These are phyloP conservation scores for Trachelus iudaicus DNA, from an alignment of 2,888 invertebrate species.

Conservation along the genomic window DNA sequence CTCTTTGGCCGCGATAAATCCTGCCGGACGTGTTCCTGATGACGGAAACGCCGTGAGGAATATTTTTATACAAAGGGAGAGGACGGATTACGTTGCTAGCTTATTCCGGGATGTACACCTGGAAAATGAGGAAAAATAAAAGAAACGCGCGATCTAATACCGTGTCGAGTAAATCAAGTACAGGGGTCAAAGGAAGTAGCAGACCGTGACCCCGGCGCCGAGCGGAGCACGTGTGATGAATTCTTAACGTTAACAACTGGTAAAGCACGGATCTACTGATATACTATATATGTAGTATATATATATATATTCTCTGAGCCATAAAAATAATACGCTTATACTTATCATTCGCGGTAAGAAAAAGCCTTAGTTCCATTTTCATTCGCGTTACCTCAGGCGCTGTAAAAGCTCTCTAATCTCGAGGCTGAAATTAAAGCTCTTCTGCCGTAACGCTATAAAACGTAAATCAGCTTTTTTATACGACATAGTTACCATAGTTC, in stretches of 20 bases:
- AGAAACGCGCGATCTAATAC: neutral
- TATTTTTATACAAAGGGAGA: too few species aligned
- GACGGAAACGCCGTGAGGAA: too few species aligned
- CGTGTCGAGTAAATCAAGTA: conserved; percentile 20
- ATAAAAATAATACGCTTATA: conserved; percentile 17
- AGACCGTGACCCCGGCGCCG: conserved; percentile 15
- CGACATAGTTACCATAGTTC: too few species aligned
- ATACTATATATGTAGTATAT: neutral
- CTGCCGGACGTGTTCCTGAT: too few species aligned
- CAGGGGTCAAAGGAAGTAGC: conserved; percentile 19
- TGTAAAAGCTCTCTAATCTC: too few species aligned
- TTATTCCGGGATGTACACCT: too few species aligned
- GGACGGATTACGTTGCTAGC: too few species aligned
- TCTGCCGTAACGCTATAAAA: too few species aligned
- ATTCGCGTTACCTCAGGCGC: too few species aligned
- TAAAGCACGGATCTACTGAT: neutral
- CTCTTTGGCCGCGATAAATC: too few species aligned
- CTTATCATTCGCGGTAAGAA: conserved; percentile 11
- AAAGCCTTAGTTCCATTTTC: neutral
- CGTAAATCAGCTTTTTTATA: too few species aligned
- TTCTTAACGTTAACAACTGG: conserved; percentile 9
- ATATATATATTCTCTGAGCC: neutral
- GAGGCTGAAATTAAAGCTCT: too few species aligned
- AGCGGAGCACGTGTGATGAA: conserved; percentile 16
- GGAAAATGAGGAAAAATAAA: neutral